Percentiles rank a stretch among this genome's conserved stretches.
Conservation (phyloP, 2,888 invertebrate species). For the Thera obeliscata region DNA sequence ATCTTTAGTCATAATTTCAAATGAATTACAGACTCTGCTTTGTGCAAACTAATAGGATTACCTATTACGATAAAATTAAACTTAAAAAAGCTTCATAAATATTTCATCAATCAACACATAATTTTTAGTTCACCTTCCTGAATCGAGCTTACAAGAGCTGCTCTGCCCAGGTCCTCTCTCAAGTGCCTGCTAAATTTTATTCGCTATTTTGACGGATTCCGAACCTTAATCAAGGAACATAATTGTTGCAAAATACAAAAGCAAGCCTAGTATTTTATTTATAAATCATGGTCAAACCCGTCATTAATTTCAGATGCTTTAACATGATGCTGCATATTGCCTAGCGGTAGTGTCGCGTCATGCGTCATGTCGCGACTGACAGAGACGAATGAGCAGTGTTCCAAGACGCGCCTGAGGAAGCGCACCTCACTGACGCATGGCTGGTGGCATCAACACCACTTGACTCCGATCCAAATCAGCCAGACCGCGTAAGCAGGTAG, state of each 20-base stretch:
- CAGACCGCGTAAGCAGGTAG: neutral
- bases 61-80: constrained; percentile 49
- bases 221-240: constrained; percentile 10
- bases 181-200: constrained; percentile 14
- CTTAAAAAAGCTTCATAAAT: constrained; percentile 53
- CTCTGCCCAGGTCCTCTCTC: constrained; percentile 16
- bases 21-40: constrained; percentile 39
- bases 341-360: constrained; percentile 3
- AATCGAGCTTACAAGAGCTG: neutral
- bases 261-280: constrained; percentile 4
- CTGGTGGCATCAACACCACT: constrained; percentile 11
- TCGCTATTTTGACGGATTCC: constrained; percentile 13
- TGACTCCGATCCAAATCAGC: constrained; percentile 16
- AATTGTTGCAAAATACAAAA: constrained; percentile 15
- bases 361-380: neutral
- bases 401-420: constrained; percentile 3
- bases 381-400: constrained; percentile 15
- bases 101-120: constrained; percentile 37
- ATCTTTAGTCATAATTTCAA: neutral
- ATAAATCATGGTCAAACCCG: constrained; percentile 14
- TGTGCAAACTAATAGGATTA: constrained; percentile 51
- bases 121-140: constrained; percentile 28
- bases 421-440: neutral
- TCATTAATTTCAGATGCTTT: constrained; percentile 6
- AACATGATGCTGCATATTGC: constrained; percentile 4